Conservation (phyloP, 2,888 invertebrate species). For the Melieria crassipennis region DNA sequence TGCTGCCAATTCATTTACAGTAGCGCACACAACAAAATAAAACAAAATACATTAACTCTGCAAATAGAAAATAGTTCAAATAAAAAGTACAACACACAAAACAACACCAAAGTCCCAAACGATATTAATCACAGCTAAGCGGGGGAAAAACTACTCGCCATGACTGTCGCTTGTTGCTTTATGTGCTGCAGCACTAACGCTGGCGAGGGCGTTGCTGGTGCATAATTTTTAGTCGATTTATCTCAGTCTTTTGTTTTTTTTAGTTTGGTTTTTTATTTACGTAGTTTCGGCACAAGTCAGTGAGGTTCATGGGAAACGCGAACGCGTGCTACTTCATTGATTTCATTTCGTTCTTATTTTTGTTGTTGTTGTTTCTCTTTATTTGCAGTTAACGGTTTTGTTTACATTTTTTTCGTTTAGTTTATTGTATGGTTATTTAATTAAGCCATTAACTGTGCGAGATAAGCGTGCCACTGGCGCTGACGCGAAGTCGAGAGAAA, state of each 20-base stretch:
- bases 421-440: slow-evolving; percentile 17
- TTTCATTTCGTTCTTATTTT: neutral
- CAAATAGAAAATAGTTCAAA: neutral
- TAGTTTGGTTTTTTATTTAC: neutral
- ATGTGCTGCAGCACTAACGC: too few relatives aligned
- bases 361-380: too few relatives aligned
- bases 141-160: too few relatives aligned
- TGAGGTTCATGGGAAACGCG: slow-evolving; percentile 24
- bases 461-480: slow-evolving; percentile 9
- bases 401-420: neutral
- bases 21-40: slow-evolving; percentile 1
- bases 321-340: slow-evolving; percentile 15
- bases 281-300: slow-evolving; percentile 16
- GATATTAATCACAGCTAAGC: too few relatives aligned
- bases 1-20: slow-evolving; percentile 12
- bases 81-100: too few relatives aligned
- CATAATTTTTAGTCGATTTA: slow-evolving; percentile 6
- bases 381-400: neutral
- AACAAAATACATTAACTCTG: neutral
- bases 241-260: neutral
- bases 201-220: neutral
- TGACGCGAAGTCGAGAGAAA: neutral
- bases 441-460: slow-evolving; percentile 17
- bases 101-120: too few relatives aligned
- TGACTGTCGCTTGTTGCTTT: too few relatives aligned